Conservation (phyloP, 1,140 invertebrate species). For the Calephelis virginiensis region DNA sequence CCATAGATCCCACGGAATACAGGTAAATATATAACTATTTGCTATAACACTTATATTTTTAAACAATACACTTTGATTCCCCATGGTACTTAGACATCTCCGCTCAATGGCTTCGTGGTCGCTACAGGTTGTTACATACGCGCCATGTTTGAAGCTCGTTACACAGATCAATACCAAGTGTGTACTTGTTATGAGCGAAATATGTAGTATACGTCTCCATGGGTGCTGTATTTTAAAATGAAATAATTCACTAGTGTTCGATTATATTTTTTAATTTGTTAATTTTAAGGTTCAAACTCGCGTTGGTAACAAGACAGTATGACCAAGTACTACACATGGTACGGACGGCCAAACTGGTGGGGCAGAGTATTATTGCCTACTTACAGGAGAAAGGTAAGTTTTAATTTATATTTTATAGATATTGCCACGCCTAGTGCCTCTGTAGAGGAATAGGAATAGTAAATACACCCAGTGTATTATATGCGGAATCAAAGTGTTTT, state of each 20-base stretch:
- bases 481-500: too few species aligned
- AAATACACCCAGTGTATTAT: too few species aligned
- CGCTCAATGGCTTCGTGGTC: too few species aligned
- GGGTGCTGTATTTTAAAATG: background rate
- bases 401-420: background rate
- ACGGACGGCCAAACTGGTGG: slow-evolving; percentile 95
- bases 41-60: too few species aligned
- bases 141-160: background rate
- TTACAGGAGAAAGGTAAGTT: slow-evolving; percentile 93
- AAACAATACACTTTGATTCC: too few species aligned
- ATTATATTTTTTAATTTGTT: background rate
- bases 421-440: too few species aligned
- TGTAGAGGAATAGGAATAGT: too few species aligned
- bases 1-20: slow-evolving; percentile 98
- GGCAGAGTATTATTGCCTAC: slow-evolving; percentile 99
- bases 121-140: too few species aligned
- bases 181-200: background rate
- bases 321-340: slow-evolving; percentile 99
- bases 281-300: slow-evolving; percentile 90
- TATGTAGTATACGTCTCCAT: background rate
- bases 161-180: background rate
- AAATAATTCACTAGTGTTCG: background rate
- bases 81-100: too few species aligned
- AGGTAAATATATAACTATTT: slow-evolving; percentile 68
- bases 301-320: slow-evolving; percentile 97